Evolutionary conservation across 2,113 vertebrate genomes (phyloP), one percentile per base, ranked within the genome.

Genomic region (Syrrhaptes paradoxus): DNA sequence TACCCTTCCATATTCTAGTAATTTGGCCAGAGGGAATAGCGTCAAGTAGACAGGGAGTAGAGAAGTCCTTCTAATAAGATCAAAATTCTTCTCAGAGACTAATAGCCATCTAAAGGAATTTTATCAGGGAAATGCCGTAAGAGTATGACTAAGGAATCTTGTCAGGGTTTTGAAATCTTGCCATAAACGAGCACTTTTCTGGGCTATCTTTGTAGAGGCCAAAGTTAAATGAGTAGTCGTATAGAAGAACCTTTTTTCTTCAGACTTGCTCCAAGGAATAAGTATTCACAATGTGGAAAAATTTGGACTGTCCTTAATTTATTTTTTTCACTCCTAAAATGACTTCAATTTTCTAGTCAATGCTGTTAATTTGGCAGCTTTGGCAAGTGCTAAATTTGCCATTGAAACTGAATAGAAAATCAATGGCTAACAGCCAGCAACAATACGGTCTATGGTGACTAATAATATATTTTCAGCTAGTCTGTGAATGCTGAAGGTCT

Each of bases 91-190:
- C 32, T 84, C 86, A 20, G 19, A 77, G 55, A 21, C 87, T 90
- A 81, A 74, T 46, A 86, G 32, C 22, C 26, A 86, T 12, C 32
- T 74, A 91, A 93, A 54, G 36, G 61, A 81, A 66, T 80, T 89
- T 84, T 84, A 77, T 84, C 57, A 46, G 46, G 54, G 19, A 92
- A 88, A 91, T 77, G 12, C 71, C 90, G 48, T 70, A 61, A 68
- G 36, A 55, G 13, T 66, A 74, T 75, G 89, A 89, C 73, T 96
- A 87, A 94, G 61, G 70, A 93, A 77, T 87, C 22, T 80, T 93
- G 78, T 59, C 68, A 55, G 25, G 29, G 43, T 84, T 92, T 86
- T 93, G 83, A 92, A 90, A 90, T 51, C 31, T 31, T 95, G 76
- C 34, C 48, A 46, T 80, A 74, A 51, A 92, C 84, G 68, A 84